Percentiles rank a stretch among this genome's conserved stretches.
phyloP scores from a whole-genome alignment of 2,113 vertebrate species.

The Microtus pennsylvanicus region DNA sequence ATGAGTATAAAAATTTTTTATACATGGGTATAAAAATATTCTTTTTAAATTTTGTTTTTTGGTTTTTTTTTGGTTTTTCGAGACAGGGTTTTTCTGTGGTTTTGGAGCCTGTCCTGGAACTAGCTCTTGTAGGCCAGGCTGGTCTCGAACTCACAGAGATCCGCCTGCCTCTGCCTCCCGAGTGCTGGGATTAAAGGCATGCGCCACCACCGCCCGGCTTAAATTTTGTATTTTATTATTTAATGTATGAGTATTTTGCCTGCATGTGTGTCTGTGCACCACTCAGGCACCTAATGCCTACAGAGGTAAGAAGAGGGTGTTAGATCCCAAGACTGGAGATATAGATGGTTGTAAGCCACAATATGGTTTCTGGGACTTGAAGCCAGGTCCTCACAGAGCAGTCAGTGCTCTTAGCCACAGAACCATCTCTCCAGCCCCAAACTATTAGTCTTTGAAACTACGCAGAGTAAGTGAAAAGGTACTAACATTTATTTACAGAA shows the following conservation, averaged over 20 bases:
- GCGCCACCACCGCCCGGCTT: no score
- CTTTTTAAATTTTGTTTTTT: no score
- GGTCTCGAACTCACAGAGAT: no score
- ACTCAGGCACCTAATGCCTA: background rate
- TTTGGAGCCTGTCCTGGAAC: no score
- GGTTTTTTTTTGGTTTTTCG: no score
- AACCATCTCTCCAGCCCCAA: background rate
- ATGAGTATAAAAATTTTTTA: no score
- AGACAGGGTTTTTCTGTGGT: no score
- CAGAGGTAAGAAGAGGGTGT: background rate
- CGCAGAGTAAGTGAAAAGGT: conserved; percentile 11
- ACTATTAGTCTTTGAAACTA: background rate
- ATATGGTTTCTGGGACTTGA: background rate
- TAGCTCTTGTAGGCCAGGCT: no score
- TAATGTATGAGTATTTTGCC: background rate
- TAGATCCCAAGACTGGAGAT: background rate
- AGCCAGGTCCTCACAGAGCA: background rate
- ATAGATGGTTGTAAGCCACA: background rate
- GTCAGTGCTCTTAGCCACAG: background rate
- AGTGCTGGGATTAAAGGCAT: no score
- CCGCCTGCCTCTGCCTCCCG: no score
- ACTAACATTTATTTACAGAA: conserved; percentile 29
- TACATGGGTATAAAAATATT: no score
- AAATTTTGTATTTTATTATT: background rate
- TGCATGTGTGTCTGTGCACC: background rate